Conservation (phyloP, 2,113 vertebrate genomes). For the Felis catus region DNA sequence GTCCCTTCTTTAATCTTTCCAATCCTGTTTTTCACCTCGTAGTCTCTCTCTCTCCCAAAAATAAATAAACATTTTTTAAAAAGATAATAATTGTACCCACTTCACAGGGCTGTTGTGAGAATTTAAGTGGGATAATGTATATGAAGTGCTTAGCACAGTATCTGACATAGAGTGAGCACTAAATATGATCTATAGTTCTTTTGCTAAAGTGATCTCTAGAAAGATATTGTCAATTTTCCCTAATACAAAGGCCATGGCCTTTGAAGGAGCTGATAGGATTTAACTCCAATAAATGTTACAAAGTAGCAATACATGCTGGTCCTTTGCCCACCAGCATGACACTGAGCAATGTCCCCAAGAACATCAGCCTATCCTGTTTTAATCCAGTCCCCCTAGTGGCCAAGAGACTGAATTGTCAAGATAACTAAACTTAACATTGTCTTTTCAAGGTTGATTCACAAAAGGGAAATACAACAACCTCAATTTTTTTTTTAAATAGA, state of each 20-base stretch:
- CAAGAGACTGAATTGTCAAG: neutral
- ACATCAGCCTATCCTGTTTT: neutral
- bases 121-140: neutral
- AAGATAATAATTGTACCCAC: too few species aligned
- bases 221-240: neutral
- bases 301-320: neutral
- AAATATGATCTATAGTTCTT: neutral
- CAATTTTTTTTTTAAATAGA: neutral
- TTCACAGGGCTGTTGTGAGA: neutral
- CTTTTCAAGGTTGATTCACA: neutral
- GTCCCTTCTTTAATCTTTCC: neutral
- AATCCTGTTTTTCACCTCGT: neutral
- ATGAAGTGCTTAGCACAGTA: neutral
- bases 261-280: neutral
- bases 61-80: too few species aligned
- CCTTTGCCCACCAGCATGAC: neutral
- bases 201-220: slow-evolving; percentile 22
- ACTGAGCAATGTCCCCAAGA: neutral
- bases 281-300: neutral
- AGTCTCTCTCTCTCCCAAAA: too few species aligned
- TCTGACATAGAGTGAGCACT: neutral
- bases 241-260: neutral
- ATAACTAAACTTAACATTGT: neutral
- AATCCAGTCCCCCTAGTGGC: slow-evolving; percentile 19
- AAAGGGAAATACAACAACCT: slow-evolving; percentile 1